Percentiles rank a stretch among this genome's conserved stretches.
These are phyloP conservation scores for Stegastes partitus DNA, from an alignment of 2,113 vertebrate species.

Conservation along the genomic window DNA sequence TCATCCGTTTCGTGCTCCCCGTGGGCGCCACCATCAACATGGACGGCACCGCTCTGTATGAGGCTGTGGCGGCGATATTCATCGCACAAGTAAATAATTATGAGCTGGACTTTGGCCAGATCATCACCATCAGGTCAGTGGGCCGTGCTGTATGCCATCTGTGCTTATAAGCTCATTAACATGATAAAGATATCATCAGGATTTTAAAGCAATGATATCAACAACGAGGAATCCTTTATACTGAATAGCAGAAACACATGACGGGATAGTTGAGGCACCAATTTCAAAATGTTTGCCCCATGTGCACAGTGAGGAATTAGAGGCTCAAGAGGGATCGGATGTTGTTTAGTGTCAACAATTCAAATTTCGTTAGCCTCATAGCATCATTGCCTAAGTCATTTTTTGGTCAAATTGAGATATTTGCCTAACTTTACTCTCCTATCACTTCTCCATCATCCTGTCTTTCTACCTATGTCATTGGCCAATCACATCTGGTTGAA, in stretches of 20 bases:
- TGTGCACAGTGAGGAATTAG: neutral
- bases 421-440: no score
- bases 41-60: constrained; percentile 96
- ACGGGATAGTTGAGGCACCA: neutral
- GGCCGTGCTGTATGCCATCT: constrained; percentile 17
- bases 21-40: constrained; percentile 98
- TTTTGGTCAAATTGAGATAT: no score
- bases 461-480: no score
- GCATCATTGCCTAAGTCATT: no score
- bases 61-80: constrained; percentile 97
- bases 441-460: no score
- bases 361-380: no score
- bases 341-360: no score
- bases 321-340: no score
- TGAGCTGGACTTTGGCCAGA: constrained; percentile 96
- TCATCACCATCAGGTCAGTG: constrained; percentile 96
- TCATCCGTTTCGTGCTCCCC: constrained; percentile 95
- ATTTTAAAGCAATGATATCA: constrained; percentile 41
- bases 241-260: neutral
- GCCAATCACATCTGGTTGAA: no score
- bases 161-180: constrained; percentile 41
- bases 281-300: no score
- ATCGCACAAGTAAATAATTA: constrained; percentile 99
- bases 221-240: constrained; percentile 23
- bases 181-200: neutral